These are phyloP conservation scores for Alexandromys fortis DNA, from an alignment of 2,113 vertebrate genomes.

Conservation along the genomic window DNA sequence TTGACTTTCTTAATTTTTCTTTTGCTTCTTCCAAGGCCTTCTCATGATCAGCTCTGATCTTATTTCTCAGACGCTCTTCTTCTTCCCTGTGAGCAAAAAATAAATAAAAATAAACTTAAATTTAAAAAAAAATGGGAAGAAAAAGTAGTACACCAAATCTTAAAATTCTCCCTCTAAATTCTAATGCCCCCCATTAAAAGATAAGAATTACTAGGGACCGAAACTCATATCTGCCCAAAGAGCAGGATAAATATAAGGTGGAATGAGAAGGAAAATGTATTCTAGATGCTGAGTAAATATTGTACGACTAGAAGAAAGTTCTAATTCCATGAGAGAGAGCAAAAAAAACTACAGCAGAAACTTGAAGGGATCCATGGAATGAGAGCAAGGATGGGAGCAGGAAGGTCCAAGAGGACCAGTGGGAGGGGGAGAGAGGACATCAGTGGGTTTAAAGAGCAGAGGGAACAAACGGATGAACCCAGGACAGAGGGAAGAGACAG, in stretches of 20 bases:
- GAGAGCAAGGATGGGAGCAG: background rate
- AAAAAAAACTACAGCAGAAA: background rate
- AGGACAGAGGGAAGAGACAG: background rate
- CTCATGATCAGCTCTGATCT: constrained; percentile 98
- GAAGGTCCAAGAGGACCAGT: background rate
- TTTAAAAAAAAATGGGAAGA: background rate
- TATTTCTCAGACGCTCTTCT: constrained; percentile 96
- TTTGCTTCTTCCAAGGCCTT: constrained; percentile 98
- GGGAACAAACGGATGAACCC: background rate
- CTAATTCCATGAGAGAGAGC: background rate
- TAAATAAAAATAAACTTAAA: constrained; percentile 71
- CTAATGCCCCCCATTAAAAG: background rate
- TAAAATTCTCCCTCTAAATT: background rate
- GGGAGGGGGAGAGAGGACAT: background rate
- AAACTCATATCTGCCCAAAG: background rate
- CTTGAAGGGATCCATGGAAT: background rate
- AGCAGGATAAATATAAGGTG: background rate
- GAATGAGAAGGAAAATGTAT: background rate
- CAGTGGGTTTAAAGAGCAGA: background rate
- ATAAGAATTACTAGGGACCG: background rate
- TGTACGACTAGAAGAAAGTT: background rate
- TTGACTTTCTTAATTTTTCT: constrained; percentile 97
- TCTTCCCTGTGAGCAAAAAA: constrained; percentile 91
- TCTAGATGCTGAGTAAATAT: background rate
- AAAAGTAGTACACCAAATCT: background rate